These are phyloP conservation scores for Dipodomys ordii DNA, from an alignment of 2,113 vertebrate species.

Conservation along the genomic window DNA sequence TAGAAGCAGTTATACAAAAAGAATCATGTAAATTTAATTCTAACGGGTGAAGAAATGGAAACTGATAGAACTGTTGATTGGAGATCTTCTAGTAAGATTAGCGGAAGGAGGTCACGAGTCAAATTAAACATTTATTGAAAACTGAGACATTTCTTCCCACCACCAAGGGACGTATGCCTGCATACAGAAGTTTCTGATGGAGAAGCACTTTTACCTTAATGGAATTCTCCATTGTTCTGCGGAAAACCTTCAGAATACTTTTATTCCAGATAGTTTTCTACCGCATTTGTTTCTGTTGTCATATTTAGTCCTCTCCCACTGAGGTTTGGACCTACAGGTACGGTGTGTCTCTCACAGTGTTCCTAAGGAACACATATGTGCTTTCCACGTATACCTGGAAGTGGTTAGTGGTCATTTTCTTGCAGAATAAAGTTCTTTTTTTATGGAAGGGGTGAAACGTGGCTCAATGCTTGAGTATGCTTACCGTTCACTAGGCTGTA, in stretches of 20 bases:
- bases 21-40: neutral
- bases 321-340: neutral
- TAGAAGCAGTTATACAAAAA: neutral
- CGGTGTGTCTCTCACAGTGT: accelerated
- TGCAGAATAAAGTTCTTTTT: no score
- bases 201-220: neutral
- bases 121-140: neutral
- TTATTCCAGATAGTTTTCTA: neutral
- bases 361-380: neutral
- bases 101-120: neutral
- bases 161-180: accelerated
- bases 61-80: neutral
- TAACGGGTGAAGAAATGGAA: neutral
- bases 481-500: no score
- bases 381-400: neutral
- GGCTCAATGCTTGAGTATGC: no score
- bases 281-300: no score
- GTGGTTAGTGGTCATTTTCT: neutral
- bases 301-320: no score
- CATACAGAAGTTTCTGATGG: neutral
- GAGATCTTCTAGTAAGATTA: neutral
- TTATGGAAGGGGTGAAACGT: no score
- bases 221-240: no score
- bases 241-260: neutral
- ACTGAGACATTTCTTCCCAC: no score